These are phyloP conservation scores for Dunckerocampus dactyliophorus DNA, from an alignment of 2,113 vertebrate species.

Conservation along the genomic window DNA sequence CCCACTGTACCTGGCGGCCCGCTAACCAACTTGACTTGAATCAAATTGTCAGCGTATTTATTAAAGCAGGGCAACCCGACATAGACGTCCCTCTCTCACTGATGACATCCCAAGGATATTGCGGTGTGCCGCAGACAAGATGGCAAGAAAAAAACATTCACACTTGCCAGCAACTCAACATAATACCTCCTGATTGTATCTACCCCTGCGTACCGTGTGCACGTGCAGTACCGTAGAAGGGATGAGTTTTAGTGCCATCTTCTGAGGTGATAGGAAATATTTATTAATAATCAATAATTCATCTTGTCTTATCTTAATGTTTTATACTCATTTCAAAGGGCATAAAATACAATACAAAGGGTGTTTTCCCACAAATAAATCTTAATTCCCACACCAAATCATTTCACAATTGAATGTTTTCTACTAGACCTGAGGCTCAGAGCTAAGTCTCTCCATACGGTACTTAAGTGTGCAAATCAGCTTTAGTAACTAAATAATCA, in stretches of 20 bases:
- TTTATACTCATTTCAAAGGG: no score
- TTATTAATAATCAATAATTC: no score
- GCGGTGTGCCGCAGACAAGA: conserved; percentile 31
- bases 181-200: conserved; percentile 23
- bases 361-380: no score
- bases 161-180: conserved; percentile 23
- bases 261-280: no score
- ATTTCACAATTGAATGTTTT: no score
- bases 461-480: no score
- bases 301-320: no score
- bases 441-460: no score
- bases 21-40: conserved; percentile 62
- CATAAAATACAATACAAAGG: no score
- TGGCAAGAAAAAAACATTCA: conserved; percentile 23
- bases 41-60: conserved; percentile 60
- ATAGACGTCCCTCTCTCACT: conserved; percentile 39
- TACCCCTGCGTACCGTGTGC: conserved; percentile 1
- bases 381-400: no score
- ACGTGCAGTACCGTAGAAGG: neutral
- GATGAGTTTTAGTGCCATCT: neutral
- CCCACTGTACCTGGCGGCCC: conserved; percentile 50
- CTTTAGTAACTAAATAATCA: no score
- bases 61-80: conserved; percentile 50
- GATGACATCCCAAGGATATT: conserved; percentile 62
- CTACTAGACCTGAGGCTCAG: no score